Evolutionary conservation across 2,797 vertebrate species (phyloP), one percentile per base, ranked within the genome.

Genomic region (Calcarius lapponicus): DNA sequence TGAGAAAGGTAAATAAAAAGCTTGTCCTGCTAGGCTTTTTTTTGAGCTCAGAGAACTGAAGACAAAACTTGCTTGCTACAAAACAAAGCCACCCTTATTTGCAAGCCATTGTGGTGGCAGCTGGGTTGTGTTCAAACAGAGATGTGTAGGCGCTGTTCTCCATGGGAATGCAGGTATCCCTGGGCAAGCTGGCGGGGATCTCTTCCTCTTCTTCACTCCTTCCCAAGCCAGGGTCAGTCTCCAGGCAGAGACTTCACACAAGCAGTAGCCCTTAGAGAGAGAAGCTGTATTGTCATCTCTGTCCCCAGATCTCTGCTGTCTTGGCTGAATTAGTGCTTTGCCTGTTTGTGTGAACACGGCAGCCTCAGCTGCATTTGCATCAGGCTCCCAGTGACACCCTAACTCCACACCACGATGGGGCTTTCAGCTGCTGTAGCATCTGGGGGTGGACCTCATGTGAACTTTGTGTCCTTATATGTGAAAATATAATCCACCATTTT

Each of bases 1-100:
- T 3, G 1, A 79, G 76, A 87, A 93, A 95, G 24, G 32, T 88
- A 86, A 91, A 86, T 72, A 88, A 80, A 81, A 91, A 50, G 69
- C 36, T 75, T 71, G 66, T 67, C 36, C 42, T 89, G 72, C 60
- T 65, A 85, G 47, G 79, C 8, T 48, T 76, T 84, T 84, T 70
- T 76, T 71, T 73, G 70, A 92, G 47, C 45, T 89, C 22, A 6
- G 82, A 86, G 78, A 93, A 79, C 70, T 73, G 45, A 82, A 90
- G 86, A 92, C 65, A 92, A 61, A 61, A 42, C 74, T 86, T 95
- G 71, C 71, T 90, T 88, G 32, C 50, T 76, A 57, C 64, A 36
- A 64, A 86, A 92, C 89, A 92, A 94, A 86, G 86, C 64, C 0
- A 8, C 57, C 53, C 57, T 88, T 93, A 73, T 90, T 86, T 88